phyloP scores from a whole-genome alignment of 2,113 vertebrate genomes.

The Brienomyrus brachyistius region DNA sequence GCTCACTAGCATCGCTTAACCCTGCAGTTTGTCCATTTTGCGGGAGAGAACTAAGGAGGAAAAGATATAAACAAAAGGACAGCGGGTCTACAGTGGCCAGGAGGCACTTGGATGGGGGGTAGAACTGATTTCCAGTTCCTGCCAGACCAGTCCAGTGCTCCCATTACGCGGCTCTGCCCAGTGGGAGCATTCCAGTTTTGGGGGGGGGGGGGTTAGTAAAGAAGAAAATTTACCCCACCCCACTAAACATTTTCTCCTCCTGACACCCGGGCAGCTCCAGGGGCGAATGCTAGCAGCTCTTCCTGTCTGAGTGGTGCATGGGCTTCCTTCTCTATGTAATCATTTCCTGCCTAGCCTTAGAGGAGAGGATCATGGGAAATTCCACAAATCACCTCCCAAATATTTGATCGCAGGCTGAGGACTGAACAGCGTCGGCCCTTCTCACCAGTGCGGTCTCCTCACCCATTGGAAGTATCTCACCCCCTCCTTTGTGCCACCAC shows the following conservation, averaged over 20 bases:
- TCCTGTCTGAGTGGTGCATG: neutral
- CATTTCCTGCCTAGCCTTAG: neutral
- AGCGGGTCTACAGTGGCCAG: neutral
- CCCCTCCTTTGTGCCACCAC: neutral
- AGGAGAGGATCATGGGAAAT: conserved; percentile 9
- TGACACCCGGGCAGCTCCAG: neutral
- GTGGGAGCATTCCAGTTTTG: neutral
- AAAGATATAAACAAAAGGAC: neutral
- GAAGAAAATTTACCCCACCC: neutral
- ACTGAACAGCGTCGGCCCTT: neutral
- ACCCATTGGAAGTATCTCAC: neutral
- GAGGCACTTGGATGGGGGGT: neutral
- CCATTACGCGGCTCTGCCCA: neutral
- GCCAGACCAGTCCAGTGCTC: neutral
- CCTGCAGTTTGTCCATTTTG: neutral
- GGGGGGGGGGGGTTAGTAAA: neutral
- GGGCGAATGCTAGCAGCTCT: neutral
- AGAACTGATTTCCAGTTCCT: neutral
- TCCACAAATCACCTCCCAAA: neutral
- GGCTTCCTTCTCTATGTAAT: neutral
- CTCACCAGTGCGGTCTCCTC: neutral
- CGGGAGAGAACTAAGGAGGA: neutral
- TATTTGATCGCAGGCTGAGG: neutral
- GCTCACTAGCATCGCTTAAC: neutral
- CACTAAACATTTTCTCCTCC: neutral